A percentile compares a stretch with the other conserved stretches of the same genome.
Conservation (phyloP, 23 tunicate genomes). For the Phallusia fumigata region DNA sequence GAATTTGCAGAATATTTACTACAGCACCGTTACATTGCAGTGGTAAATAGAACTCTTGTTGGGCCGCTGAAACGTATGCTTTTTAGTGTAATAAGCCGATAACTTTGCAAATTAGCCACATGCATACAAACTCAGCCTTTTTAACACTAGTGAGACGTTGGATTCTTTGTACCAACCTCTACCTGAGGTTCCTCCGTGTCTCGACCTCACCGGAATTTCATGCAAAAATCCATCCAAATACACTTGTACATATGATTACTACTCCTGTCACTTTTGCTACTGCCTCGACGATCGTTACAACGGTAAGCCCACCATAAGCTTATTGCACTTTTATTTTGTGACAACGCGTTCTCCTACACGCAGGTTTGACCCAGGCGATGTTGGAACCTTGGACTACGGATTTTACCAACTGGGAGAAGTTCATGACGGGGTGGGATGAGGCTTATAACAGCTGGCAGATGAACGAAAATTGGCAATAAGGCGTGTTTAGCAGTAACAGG, state of each 20-base stretch:
- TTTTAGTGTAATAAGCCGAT: too few relatives aligned
- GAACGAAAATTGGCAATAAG: not conserved
- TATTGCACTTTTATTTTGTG: not conserved
- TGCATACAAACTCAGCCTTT: too few relatives aligned
- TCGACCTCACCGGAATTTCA: conserved; percentile 5
- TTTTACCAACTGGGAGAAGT: not conserved
- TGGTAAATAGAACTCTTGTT: too few relatives aligned
- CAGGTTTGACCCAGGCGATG: conserved; percentile 7
- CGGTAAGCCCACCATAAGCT: not conserved
- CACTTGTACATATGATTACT: not conserved
- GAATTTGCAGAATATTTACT: not conserved
- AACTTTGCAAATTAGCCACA: too few relatives aligned
- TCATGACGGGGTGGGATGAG: not conserved
- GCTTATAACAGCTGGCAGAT: not conserved
- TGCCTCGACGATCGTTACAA: conserved; percentile 10
- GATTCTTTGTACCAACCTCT: conserved; percentile 5
- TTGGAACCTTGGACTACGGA: not conserved
- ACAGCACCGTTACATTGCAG: not conserved
- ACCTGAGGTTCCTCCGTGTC: conserved; percentile 12
- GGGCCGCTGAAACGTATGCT: too few relatives aligned
- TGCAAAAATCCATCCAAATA: not conserved
- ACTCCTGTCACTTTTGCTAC: conserved; percentile 8
- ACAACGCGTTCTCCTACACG: not conserved
- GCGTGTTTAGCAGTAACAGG: too few relatives aligned
- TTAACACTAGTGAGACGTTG: not conserved